These are phyloP conservation scores for Spilosoma lubricipeda DNA, from an alignment of 2,888 invertebrate genomes.

Conservation along the genomic window DNA sequence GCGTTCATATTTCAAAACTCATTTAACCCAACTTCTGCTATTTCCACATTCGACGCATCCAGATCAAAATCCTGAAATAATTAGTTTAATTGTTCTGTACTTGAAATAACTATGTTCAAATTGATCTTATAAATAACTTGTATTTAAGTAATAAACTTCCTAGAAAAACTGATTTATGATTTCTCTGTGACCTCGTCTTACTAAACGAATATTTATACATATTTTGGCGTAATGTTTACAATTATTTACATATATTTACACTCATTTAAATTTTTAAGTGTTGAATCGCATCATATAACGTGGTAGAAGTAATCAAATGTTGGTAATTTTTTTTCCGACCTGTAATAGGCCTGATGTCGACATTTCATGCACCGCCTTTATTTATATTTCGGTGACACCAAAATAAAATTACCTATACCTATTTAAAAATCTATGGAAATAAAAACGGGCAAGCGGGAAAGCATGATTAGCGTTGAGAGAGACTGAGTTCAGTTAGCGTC, in stretches of 20 bases:
- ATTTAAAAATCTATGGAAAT: too few species aligned
- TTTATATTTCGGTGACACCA: too few species aligned
- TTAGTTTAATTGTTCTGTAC: not conserved
- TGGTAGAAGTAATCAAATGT: not conserved
- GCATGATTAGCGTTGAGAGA: too few species aligned
- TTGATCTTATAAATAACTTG: not conserved
- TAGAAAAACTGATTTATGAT: not conserved
- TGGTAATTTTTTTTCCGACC: not conserved
- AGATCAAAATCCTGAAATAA: not conserved
- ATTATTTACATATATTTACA: not conserved
- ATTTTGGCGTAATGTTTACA: not conserved
- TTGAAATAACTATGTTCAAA: not conserved
- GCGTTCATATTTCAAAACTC: not conserved
- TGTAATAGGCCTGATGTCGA: not conserved
- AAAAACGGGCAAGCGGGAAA: too few species aligned
- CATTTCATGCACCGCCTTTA: not conserved
- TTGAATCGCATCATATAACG: not conserved
- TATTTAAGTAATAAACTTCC: not conserved
- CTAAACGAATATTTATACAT: slow-evolving; percentile 21
- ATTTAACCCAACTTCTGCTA: not conserved
- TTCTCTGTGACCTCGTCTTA: not conserved
- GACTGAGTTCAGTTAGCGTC: too few species aligned
- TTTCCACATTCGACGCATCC: not conserved
- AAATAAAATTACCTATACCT: too few species aligned
- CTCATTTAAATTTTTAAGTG: not conserved